Percentiles rank a stretch among this genome's conserved stretches.
phyloP scores from a whole-genome alignment of 2,888 invertebrate genomes.

The Gymnosoma rotundatum region DNA sequence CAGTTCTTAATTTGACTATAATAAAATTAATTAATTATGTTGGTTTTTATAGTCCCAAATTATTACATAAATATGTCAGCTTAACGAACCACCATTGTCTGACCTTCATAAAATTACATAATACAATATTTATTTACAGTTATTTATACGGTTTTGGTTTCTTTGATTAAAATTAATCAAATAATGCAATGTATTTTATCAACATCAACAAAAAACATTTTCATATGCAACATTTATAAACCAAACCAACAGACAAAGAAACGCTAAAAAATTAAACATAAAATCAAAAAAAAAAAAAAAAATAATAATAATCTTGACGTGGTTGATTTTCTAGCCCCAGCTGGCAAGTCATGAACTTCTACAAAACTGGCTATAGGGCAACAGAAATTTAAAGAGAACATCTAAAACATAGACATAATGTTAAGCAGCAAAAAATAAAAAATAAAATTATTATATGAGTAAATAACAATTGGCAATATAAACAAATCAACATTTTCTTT shows the following conservation, averaged over 20 bases:
- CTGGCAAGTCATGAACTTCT: constrained; percentile 68
- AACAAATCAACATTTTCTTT: constrained; percentile 59
- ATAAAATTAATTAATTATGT: not conserved
- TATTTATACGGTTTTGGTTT: constrained; percentile 22
- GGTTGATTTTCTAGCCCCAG: constrained; percentile 48
- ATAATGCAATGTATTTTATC: constrained; percentile 38
- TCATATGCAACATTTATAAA: constrained; percentile 38
- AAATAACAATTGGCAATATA: constrained; percentile 69
- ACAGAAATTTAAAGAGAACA: constrained; percentile 42
- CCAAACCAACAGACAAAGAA: constrained; percentile 14
- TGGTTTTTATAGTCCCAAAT: not conserved
- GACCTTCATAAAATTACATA: constrained; percentile 64
- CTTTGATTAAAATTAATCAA: constrained; percentile 18
- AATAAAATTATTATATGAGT: constrained; percentile 53
- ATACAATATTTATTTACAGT: constrained; percentile 36
- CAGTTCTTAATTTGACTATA: too few relatives aligned
- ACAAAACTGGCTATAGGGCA: constrained; percentile 32
- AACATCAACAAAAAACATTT: constrained; percentile 14
- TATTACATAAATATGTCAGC: not conserved
- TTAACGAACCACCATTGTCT: constrained; percentile 42
- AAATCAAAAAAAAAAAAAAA: constrained; percentile 20
- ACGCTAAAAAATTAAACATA: constrained; percentile 17
- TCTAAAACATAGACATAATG: constrained; percentile 29
- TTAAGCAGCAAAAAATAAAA: too few relatives aligned
- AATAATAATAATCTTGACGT: constrained; percentile 35